Conservation (phyloP, 92 coral and sea anemone genomes). For the Bergia sp. region DNA sequence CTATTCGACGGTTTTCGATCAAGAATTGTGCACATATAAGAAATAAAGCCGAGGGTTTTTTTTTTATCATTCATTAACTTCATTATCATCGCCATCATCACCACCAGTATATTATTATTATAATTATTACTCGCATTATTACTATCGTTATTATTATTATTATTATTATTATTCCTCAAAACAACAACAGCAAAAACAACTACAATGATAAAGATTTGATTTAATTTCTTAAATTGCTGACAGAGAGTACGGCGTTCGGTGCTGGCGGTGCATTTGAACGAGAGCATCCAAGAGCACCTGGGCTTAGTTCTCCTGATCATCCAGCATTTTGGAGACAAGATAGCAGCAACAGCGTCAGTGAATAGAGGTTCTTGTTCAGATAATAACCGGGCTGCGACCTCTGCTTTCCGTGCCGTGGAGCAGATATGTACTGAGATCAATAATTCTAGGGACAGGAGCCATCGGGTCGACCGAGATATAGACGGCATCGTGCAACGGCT, state of each 20-base stretch:
- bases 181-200: background rate
- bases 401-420: conserved; percentile 7
- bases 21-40: no score
- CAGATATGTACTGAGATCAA: background rate
- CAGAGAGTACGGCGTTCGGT: conserved; percentile 12
- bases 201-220: background rate
- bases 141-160: background rate
- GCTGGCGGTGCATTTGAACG: background rate
- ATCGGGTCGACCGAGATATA: background rate
- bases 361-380: background rate
- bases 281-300: background rate
- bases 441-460: background rate
- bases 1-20: no score
- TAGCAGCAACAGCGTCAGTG: background rate
- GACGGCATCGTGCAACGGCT: background rate
- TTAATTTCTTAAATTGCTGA: background rate
- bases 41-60: background rate
- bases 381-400: background rate
- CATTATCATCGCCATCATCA: background rate
- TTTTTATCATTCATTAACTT: background rate
- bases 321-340: background rate
- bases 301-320: background rate
- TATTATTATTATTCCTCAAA: background rate
- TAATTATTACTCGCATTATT: background rate
- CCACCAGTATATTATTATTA: background rate